Evolutionary conservation across 1,140 invertebrate species (phyloP).

Genomic region (Drosophila aff.): DNA sequence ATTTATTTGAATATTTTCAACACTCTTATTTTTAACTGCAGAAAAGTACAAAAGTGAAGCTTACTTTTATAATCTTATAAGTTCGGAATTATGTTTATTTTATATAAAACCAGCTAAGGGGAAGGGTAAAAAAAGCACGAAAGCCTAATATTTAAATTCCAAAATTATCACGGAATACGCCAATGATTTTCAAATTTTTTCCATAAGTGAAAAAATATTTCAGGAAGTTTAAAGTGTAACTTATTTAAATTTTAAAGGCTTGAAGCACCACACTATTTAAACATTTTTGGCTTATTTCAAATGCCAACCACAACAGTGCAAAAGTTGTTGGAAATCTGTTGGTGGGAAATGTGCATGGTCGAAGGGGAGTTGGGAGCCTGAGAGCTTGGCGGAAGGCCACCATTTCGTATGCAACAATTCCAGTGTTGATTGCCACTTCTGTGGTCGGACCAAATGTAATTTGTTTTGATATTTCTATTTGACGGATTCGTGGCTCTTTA

Average conservation of each 20-base stretch:
- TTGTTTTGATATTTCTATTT: constrained; percentile 41
- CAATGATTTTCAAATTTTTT: neutral
- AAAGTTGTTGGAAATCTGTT: constrained; percentile 13
- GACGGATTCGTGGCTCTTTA: constrained; percentile 9
- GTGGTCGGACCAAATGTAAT: constrained; percentile 21
- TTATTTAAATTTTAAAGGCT: constrained; percentile 14
- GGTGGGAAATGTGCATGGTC: constrained; percentile 3
- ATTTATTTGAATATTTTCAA: constrained; percentile 14
- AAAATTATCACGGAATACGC: no score
- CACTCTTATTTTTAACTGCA: neutral
- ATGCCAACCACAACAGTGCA: constrained; percentile 2
- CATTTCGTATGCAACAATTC: constrained; percentile 32
- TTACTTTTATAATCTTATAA: neutral
- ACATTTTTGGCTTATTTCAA: constrained; percentile 9
- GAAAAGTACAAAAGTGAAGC: neutral
- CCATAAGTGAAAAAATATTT: no score
- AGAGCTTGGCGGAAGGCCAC: neutral
- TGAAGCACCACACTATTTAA: neutral
- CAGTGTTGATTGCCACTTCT: constrained; percentile 42
- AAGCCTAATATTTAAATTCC: neutral
- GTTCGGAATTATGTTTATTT: neutral
- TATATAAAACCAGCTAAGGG: neutral
- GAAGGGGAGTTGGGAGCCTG: neutral
- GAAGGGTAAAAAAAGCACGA: neutral
- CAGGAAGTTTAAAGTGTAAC: neutral